phyloP scores from a whole-genome alignment of 2,888 invertebrate genomes.

The Zonitis immaculata region DNA sequence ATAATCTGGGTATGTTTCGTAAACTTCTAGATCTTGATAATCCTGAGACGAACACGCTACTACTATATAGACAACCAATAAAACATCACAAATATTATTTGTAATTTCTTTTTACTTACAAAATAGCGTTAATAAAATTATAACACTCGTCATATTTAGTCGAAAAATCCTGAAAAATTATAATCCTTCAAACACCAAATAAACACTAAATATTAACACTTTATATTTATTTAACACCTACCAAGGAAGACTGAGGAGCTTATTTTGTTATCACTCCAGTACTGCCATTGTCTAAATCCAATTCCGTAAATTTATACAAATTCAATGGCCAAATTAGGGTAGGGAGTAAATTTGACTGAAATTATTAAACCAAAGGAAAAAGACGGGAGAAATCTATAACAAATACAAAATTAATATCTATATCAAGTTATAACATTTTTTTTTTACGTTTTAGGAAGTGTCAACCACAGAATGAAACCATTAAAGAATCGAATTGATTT shows the following conservation, averaged over 20 bases:
- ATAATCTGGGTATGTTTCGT: constrained; percentile 33
- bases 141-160: background rate
- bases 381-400: constrained; percentile 33
- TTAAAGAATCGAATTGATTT: constrained; percentile 39
- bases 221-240: too few relatives aligned
- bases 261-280: constrained; percentile 24
- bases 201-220: too few relatives aligned
- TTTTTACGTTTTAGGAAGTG: constrained; percentile 37
- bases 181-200: constrained; percentile 8
- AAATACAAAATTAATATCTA: constrained; percentile 33
- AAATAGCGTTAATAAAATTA: background rate
- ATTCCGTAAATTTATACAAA: constrained; percentile 33
- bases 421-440: constrained; percentile 23
- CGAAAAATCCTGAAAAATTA: constrained; percentile 12
- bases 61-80: constrained; percentile 16
- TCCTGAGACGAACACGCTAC: constrained; percentile 20
- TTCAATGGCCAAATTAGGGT: constrained; percentile 5
- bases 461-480: constrained; percentile 34
- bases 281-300: constrained; percentile 25
- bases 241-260: constrained; percentile 29
- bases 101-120: background rate
- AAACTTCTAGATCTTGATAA: constrained; percentile 35
- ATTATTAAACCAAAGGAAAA: constrained; percentile 29
- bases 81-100: background rate
- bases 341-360: constrained; percentile 17